Conservation (phyloP, 2,113 vertebrate genomes). For the Murina feae region DNA sequence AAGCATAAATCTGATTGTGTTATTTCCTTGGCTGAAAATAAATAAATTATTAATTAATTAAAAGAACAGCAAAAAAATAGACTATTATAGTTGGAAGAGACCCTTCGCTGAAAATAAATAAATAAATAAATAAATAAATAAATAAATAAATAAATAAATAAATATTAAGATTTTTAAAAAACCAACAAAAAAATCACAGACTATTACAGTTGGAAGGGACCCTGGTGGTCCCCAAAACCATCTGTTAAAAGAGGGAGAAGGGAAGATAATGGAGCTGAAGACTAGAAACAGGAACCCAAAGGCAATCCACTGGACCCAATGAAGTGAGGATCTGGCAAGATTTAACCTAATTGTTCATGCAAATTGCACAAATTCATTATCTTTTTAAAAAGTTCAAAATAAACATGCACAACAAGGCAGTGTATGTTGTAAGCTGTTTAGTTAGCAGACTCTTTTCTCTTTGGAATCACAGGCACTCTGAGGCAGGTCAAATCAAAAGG, state of each 20-base stretch:
- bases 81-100: too few species aligned
- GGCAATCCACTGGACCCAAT: not conserved
- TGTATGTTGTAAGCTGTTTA: not conserved
- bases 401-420: not conserved
- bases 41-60: too few species aligned
- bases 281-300: not conserved
- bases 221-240: not conserved
- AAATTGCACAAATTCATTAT: not conserved
- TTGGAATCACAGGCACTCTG: not conserved
- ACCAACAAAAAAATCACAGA: not conserved
- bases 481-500: slow-evolving; percentile 25
- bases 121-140: too few species aligned
- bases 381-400: not conserved
- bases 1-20: not conserved
- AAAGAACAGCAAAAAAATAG: too few species aligned
- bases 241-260: not conserved
- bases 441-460: not conserved
- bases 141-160: too few species aligned
- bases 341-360: not conserved
- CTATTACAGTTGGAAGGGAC: not conserved
- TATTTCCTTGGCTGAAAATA: not conserved
- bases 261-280: not conserved
- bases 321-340: not conserved
- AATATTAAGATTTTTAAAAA: not conserved
- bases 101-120: too few species aligned